Base-by-base conservation (phyloP, 1,140 invertebrate genomes). In the Oryctes rhinoceros region DNA sequence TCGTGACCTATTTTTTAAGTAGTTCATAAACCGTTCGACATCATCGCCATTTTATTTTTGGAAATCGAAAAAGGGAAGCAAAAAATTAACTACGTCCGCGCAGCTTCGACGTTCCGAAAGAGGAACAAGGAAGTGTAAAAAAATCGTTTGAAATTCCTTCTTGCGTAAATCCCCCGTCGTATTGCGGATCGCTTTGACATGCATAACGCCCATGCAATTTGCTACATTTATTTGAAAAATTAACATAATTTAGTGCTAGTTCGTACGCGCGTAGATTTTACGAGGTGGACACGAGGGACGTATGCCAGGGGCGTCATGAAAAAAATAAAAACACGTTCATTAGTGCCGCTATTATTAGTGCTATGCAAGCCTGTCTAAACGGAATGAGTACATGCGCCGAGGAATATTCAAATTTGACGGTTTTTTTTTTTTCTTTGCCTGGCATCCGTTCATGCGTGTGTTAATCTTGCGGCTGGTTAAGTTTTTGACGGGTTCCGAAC, bases 41-140 rank as follows among this genome's bases (percentile, higher is more conserved):
- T 71, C 65, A 71, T 71, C 65, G 24, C 65, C 4, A 71, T 71
- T 71, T 71, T 71, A 71, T 71, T 71, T 71, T 71, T 2, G 65
- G 65, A 71, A 71, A 13, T 15, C 18, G n/a, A 4, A 15, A 18
- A n/a, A 59, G 3, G n/a, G n/a, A n/a, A 18, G 15, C 53, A 18
- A 59, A 59, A 59, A 44, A 44, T 5, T 10, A 44, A 44, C 39
- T 44, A 44, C 39, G 39, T 44, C 39, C 39, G 5, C 9, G 5
- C 9, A 44, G 39, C 9, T 44, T 44, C 39, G 39, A 59, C 18
- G 15, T 15, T 6, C 53, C 39, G 9, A 44, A 44, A 59, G n/a
- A 18, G 15, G 53, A 59, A 59, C 53, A 59, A 59, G 53, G 53
- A 59, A 59, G 53, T 59, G 53, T 71, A 71, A 71, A 71, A 71